Evolutionary conservation across 2,113 vertebrate genomes (phyloP), one percentile per base, ranked within the genome.

Genomic region (Glaucomys volans): DNA sequence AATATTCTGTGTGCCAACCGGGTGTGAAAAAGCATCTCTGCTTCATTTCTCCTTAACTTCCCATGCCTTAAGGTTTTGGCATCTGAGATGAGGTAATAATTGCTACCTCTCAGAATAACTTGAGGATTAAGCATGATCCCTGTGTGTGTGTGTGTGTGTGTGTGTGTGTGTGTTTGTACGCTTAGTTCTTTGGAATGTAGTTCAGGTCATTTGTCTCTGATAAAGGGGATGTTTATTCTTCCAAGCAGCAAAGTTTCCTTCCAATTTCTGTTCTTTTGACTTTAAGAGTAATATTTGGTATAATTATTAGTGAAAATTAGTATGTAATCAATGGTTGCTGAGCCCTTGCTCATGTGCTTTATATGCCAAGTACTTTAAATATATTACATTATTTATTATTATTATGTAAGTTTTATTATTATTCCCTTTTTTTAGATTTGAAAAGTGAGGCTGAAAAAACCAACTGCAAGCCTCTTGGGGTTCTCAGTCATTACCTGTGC

Each of bases 251-350:
- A 47, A 76, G 40, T 75, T 64, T 66, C 22, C 67, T 95, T 69
- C 17, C 30, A 76, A 11, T 13, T 81, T 57, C 20, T 87, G 4
- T 72, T 77, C 28, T 59, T 76, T 7, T 57, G 20, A 87, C 52
- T 91, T 83, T 66, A 86, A 54, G 92, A 90, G 35, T 87, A 44
- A 52, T 76, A 12, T 26, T 92, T 72, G 24, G 50, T 75, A 40
- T 93, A 91, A 89, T 79, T 72, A 66, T 79, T 74, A 47, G 4
- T 35, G 35, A 89, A 54, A 75, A 81, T 76, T 54, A 47, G 14
- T 71, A 92, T 75, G 64, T 64, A 54, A 40, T 50, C 17, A 91
- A 77, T 3, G 72, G 10, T 0, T 59, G 7, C 50, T 67, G 4
- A 90, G 6, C 4, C 20, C 62, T 50, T 90, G 26, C 17, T 79